Evolutionary conservation across 2,113 vertebrate genomes (phyloP).

Genomic region (Salminus brasiliensis): DNA sequence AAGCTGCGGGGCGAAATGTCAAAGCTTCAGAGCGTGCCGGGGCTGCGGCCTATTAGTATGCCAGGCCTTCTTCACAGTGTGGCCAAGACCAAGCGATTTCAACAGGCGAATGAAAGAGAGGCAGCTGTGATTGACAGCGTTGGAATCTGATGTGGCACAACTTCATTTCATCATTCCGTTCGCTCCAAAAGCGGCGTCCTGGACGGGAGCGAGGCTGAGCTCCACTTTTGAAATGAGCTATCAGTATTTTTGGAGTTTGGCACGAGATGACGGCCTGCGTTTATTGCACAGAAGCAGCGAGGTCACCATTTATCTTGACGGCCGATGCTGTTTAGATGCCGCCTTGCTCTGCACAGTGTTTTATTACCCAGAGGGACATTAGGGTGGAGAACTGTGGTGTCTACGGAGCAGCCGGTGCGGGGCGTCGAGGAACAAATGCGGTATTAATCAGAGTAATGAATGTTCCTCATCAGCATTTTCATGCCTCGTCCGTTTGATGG

Average conservation of each 20-base stretch:
- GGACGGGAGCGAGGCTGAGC: neutral
- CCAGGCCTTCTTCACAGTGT: neutral
- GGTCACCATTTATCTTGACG: constrained; percentile 13
- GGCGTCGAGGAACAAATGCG: constrained; percentile 16
- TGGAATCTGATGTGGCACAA: neutral
- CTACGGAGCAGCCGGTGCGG: neutral
- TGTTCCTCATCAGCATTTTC: constrained; percentile 21
- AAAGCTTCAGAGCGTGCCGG: neutral
- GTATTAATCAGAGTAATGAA: constrained; percentile 27
- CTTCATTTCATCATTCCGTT: neutral
- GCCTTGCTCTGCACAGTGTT: neutral
- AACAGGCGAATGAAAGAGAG: neutral
- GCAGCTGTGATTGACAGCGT: neutral
- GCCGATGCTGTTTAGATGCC: constrained; percentile 12
- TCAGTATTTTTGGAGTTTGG: constrained; percentile 11
- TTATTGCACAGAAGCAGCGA: constrained; percentile 31
- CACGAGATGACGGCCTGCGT: neutral
- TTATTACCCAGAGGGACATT: constrained; percentile 24
- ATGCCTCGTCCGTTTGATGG: neutral
- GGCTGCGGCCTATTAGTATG: neutral
- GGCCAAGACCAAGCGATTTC: neutral
- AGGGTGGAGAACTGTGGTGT: neutral
- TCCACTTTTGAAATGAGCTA: neutral
- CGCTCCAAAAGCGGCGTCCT: neutral
- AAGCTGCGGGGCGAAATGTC: neutral